These are phyloP conservation scores for Pseudococcus jackbeardsleyi DNA, from an alignment of 2,888 invertebrate genomes.

Conservation along the genomic window DNA sequence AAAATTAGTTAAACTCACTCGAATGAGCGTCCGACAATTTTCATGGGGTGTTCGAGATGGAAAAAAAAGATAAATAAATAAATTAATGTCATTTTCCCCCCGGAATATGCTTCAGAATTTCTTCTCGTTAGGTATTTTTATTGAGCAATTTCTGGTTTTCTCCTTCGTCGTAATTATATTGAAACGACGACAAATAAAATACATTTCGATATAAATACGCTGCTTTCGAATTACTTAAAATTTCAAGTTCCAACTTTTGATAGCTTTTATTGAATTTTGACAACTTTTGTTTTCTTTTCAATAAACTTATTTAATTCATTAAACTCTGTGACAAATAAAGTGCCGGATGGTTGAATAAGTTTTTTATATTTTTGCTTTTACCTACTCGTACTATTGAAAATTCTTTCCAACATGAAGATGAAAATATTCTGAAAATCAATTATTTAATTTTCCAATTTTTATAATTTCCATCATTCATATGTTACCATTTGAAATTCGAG, in stretches of 20 bases:
- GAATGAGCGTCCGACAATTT: conserved; percentile 61
- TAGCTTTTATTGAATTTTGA: conserved; percentile 17
- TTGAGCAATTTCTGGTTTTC: conserved; percentile 38
- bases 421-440: no score
- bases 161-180: conserved; percentile 11
- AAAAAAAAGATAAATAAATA: conserved; percentile 54
- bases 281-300: neutral
- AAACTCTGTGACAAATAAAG: neutral
- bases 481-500: no score
- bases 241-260: neutral
- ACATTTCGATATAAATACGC: conserved; percentile 6
- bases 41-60: conserved; percentile 58
- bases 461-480: no score
- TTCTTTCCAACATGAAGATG: no score
- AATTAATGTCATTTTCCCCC: conserved; percentile 59
- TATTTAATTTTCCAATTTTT: no score
- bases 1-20: conserved; percentile 59
- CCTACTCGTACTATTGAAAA: no score
- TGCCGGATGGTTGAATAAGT: neutral
- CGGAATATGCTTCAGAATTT: conserved; percentile 35
- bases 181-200: conserved; percentile 20
- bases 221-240: neutral
- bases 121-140: conserved; percentile 4
- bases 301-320: neutral
- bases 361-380: no score